A percentile compares a stretch with the other conserved stretches of the same genome.
Conservation (phyloP, 2,113 vertebrate species). For the Cervus canadensis region DNA sequence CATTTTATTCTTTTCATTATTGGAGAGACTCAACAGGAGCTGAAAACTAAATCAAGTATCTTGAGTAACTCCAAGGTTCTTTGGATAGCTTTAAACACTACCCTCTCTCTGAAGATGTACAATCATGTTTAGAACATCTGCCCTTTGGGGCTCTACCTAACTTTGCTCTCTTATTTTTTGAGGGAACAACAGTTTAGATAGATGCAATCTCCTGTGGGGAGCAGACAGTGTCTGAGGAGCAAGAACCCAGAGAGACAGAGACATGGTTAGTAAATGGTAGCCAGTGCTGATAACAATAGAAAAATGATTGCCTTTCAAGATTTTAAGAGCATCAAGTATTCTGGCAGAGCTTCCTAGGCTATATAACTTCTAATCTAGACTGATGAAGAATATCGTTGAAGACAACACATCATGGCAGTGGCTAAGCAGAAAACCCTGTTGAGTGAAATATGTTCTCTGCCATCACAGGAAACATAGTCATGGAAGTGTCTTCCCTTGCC, state of each 20-base stretch:
- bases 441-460: background rate
- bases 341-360: background rate
- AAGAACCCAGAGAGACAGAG: background rate
- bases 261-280: background rate
- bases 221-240: background rate
- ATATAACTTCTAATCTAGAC: background rate
- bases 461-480: constrained; percentile 1
- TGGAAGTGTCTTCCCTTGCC: background rate
- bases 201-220: background rate
- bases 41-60: background rate
- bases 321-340: background rate
- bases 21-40: background rate
- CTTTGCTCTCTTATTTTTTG: background rate
- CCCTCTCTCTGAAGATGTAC: background rate
- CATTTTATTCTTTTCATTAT: background rate
- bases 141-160: background rate
- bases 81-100: background rate
- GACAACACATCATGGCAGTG: background rate
- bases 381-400: background rate
- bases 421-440: background rate
- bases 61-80: background rate
- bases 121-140: background rate
- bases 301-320: background rate
- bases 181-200: background rate
- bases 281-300: background rate